Conservation (phyloP, 2,113 vertebrate species). For the Percopsis transmontana region DNA sequence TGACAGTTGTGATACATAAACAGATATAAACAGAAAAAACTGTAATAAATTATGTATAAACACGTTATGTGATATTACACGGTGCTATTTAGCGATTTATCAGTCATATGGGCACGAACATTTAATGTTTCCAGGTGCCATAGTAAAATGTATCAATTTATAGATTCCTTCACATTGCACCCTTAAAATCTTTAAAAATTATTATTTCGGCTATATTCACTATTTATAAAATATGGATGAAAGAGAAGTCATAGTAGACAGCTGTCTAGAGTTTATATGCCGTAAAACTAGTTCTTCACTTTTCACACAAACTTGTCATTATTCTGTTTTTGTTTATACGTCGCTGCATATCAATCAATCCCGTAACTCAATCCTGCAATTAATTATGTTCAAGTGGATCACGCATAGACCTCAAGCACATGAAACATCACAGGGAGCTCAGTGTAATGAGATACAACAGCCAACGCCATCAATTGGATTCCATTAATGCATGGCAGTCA, state of each 20-base stretch:
- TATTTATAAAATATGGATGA: background rate
- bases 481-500: conserved; percentile 39
- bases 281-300: background rate
- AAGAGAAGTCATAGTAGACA: background rate
- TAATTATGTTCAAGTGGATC: conserved; percentile 74
- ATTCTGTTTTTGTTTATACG: conserved; percentile 64
- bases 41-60: no score
- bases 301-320: background rate
- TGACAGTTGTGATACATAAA: no score
- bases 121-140: background rate
- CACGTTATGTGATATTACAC: no score
- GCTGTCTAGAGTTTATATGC: background rate
- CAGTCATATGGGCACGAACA: no score
- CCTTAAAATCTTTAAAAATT: background rate
- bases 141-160: background rate
- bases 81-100: no score
- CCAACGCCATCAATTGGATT: conserved; percentile 41
- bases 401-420: conserved; percentile 50
- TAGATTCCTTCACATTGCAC: background rate
- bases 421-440: conserved; percentile 52
- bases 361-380: conserved; percentile 65
- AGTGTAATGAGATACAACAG: conserved; percentile 50
- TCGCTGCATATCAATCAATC: conserved; percentile 68
- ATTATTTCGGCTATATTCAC: background rate
- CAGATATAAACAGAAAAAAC: no score